These are phyloP conservation scores for Mylabris phalerata DNA, from an alignment of 1,140 invertebrate species.

Conservation along the genomic window DNA sequence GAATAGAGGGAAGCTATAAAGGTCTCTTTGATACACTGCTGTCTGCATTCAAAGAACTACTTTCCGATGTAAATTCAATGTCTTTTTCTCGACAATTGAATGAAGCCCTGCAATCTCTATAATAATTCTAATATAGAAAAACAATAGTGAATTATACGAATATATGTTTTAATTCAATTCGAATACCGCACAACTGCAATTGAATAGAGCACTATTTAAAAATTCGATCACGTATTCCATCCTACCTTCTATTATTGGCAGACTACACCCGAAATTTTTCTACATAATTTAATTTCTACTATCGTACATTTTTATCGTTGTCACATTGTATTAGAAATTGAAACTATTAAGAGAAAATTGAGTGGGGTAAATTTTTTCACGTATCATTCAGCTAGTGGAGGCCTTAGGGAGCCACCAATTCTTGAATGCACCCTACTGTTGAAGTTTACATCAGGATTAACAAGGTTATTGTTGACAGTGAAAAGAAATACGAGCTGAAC, in stretches of 20 bases:
- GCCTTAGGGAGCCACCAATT: constrained; percentile 6
- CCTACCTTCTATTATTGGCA: no score
- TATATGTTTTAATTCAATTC: no score
- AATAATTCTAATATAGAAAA: no score
- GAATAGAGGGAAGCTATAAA: not conserved
- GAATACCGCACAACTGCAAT: no score
- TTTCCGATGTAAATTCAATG: constrained; percentile 10
- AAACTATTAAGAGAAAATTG: no score
- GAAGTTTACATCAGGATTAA: constrained; percentile 25
- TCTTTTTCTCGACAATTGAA: no score
- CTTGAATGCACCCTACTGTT: constrained; percentile 9
- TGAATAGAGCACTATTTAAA: not conserved
- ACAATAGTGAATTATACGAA: no score
- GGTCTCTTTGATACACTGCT: constrained; percentile 9
- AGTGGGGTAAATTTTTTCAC: no score
- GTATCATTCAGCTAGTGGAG: not conserved
- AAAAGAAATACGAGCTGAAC: constrained; percentile 19
- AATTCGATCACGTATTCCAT: not conserved
- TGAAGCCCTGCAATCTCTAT: no score
- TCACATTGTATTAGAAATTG: no score
- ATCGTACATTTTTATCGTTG: no score
- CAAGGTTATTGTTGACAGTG: constrained; percentile 23
- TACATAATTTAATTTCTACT: constrained; percentile 6
- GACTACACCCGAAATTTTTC: not conserved
- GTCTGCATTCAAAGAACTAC: constrained; percentile 10